Evolutionary conservation across 2,888 invertebrate species (phyloP).

Genomic region (Drosophila fungiperda): DNA sequence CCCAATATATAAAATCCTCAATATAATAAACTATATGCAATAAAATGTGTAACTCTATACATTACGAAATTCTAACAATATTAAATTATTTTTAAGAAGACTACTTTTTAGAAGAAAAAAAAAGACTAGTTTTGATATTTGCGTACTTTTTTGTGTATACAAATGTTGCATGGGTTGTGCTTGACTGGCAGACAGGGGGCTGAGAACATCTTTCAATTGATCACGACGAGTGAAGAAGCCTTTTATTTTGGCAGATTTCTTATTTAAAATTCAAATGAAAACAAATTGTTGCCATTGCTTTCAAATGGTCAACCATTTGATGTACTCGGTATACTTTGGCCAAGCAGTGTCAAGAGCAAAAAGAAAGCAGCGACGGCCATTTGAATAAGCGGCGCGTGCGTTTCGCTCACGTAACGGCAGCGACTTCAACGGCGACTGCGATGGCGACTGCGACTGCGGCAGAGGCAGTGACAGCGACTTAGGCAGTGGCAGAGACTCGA

Average conservation of each 20-base stretch:
- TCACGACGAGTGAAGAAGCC: neutral
- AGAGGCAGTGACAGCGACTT: neutral
- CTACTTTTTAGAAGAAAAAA: neutral
- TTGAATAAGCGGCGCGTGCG: constrained; percentile 70
- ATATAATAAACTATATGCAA: neutral
- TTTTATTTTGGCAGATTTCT: neutral
- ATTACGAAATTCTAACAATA: neutral
- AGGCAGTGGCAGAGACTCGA: constrained; percentile 24
- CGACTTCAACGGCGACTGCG: constrained; percentile 6
- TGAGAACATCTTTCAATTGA: neutral
- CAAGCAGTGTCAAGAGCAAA: constrained; percentile 34
- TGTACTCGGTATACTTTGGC: constrained; percentile 9
- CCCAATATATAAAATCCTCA: neutral
- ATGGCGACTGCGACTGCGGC: constrained; percentile 19
- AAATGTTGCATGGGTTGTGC: neutral
- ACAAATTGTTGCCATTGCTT: neutral
- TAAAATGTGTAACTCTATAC: neutral
- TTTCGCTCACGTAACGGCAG: constrained; percentile 67
- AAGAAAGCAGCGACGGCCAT: constrained; percentile 65
- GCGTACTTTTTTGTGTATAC: neutral
- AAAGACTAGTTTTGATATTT: neutral
- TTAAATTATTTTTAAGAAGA: neutral
- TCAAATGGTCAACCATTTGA: neutral
- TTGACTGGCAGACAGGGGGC: neutral
- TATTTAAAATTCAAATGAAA: neutral